Conservation (phyloP, 2,888 invertebrate species). For the Leptura quadrifasciata region DNA sequence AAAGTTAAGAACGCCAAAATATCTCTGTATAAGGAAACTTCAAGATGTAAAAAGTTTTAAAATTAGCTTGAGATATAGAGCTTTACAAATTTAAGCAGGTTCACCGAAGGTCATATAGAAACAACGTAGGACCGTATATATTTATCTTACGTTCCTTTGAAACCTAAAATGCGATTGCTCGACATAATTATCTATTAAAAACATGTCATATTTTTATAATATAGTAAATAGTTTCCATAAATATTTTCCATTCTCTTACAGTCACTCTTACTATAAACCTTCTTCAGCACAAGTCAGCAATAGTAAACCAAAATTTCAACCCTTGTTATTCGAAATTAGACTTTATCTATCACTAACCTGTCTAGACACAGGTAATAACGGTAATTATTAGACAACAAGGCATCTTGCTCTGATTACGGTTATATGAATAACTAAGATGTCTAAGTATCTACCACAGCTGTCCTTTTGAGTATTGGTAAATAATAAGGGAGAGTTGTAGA, state of each 20-base stretch:
- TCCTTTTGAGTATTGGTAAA: not conserved
- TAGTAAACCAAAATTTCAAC: not conserved
- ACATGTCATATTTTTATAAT: too few species aligned
- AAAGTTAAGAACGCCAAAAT: not conserved
- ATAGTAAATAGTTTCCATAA: too few species aligned
- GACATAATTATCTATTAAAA: too few species aligned
- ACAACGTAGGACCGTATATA: not conserved
- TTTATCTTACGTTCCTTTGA: too few species aligned
- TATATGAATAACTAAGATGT: not conserved
- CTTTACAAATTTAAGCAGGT: not conserved
- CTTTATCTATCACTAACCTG: not conserved
- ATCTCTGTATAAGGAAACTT: not conserved
- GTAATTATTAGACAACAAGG: constrained; percentile 1
- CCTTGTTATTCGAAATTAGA: not conserved
- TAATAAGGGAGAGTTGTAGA: not conserved
- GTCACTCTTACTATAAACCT: too few species aligned
- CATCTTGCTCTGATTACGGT: constrained; percentile 1
- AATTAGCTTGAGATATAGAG: not conserved
- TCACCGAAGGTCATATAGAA: not conserved
- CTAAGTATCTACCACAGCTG: not conserved
- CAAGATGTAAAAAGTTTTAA: constrained; percentile 1
- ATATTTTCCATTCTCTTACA: too few species aligned
- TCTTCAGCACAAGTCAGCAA: not conserved
- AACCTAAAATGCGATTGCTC: too few species aligned
- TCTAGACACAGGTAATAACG: constrained; percentile 3